phyloP scores from a whole-genome alignment of 1,140 invertebrate species.

The Mamestra configurata region DNA sequence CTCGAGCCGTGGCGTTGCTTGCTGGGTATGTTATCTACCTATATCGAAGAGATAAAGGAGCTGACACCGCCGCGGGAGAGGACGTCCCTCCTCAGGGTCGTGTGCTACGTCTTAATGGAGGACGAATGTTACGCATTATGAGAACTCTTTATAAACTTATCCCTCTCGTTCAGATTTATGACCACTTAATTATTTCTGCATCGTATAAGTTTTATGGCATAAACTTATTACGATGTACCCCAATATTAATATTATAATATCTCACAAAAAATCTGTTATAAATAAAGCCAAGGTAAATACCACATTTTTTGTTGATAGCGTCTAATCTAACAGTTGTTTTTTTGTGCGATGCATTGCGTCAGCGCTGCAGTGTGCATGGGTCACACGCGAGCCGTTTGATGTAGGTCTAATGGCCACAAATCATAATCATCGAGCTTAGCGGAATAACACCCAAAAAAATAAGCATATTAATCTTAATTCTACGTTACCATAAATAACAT shows the following conservation, averaged over 20 bases:
- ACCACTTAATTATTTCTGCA: slow-evolving; percentile 47
- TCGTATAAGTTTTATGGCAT: slow-evolving; percentile 47
- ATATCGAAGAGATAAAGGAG: slow-evolving; percentile 28
- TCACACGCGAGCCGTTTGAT: slow-evolving; percentile 72
- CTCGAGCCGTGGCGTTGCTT: slow-evolving; percentile 48
- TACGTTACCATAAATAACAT: slow-evolving; percentile 70
- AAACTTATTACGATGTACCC: slow-evolving; percentile 37
- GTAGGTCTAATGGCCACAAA: slow-evolving; percentile 78
- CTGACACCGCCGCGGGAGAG: slow-evolving; percentile 22
- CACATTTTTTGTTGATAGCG: slow-evolving; percentile 41
- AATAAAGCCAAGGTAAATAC: slow-evolving; percentile 50
- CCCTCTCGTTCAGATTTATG: slow-evolving; percentile 38
- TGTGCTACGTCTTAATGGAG: neutral
- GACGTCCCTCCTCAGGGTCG: neutral
- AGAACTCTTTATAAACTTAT: slow-evolving; percentile 36
- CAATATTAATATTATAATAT: slow-evolving; percentile 50
- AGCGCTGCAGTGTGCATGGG: slow-evolving; percentile 66
- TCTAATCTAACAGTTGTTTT: slow-evolving; percentile 57
- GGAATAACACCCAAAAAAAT: slow-evolving; percentile 70
- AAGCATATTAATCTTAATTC: slow-evolving; percentile 82
- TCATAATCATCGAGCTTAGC: slow-evolving; percentile 68
- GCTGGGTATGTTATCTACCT: slow-evolving; percentile 27
- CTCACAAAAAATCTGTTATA: slow-evolving; percentile 27
- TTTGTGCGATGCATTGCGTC: slow-evolving; percentile 66
- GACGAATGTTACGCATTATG: slow-evolving; percentile 33